Evolutionary conservation across 2,797 vertebrate species (phyloP).

Genomic region (Cossypha heuglini): DNA sequence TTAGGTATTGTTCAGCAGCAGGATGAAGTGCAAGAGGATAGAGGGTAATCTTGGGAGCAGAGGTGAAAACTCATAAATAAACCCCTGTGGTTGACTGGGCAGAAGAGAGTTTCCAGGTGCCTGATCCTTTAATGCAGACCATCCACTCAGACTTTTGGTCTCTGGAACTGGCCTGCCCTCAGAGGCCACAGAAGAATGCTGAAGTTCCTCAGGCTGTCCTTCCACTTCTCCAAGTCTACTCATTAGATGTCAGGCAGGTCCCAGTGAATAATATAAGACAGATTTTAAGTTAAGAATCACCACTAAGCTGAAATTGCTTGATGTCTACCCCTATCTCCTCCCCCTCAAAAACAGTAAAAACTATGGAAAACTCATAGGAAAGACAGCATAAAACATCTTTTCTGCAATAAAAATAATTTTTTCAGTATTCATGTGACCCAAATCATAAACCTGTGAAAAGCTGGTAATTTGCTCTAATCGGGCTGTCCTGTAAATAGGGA

Average conservation of each 20-base stretch:
- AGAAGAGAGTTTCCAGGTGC: not conserved
- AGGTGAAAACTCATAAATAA: not conserved
- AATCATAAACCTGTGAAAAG: not conserved
- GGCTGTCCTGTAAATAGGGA: not conserved
- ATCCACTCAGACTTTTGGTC: not conserved
- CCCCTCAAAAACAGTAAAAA: not conserved
- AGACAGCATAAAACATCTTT: not conserved
- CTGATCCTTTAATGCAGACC: not conserved
- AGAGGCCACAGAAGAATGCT: not conserved
- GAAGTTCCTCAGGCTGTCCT: not conserved
- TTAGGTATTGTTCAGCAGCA: not conserved
- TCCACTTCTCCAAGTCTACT: not conserved
- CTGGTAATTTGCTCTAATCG: not conserved
- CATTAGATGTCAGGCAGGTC: not conserved
- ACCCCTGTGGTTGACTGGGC: not conserved
- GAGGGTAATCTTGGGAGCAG: not conserved
- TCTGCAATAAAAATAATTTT: not conserved
- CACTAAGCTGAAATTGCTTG: not conserved
- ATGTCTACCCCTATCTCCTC: fast-evolving
- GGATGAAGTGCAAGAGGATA: not conserved
- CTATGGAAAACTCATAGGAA: not conserved
- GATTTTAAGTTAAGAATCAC: not conserved
- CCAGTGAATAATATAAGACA: fast-evolving
- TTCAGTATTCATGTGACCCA: fast-evolving
- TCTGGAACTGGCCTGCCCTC: not conserved